Conservation (phyloP, 2,113 vertebrate species). For the Alosa alosa region DNA sequence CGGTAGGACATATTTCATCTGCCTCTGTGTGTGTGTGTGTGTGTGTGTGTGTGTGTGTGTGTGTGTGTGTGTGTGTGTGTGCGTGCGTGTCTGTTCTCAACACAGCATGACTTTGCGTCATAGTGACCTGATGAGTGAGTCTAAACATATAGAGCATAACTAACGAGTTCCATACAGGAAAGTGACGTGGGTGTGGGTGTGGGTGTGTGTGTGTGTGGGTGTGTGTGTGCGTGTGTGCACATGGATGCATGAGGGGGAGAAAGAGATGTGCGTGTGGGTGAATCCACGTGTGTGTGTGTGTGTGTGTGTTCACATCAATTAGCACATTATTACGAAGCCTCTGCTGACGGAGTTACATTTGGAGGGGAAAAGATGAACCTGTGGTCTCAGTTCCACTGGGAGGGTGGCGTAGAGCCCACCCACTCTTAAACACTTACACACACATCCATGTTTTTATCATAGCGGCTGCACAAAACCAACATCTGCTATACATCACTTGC, state of each 20-base stretch:
- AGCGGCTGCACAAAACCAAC: background rate
- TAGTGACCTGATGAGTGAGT: background rate
- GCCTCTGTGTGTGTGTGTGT: background rate
- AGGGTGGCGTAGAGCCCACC: background rate
- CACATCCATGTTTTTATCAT: background rate
- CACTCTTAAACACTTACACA: background rate
- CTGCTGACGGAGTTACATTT: background rate
- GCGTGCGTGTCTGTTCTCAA: background rate
- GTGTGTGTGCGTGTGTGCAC: background rate
- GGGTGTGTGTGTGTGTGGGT: background rate
- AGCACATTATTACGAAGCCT: background rate
- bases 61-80: background rate
- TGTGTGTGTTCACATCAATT: constrained; percentile 2
- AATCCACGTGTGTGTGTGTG: background rate
- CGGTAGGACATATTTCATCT: background rate
- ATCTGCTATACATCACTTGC: background rate
- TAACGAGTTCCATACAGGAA: background rate
- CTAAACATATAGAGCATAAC: background rate
- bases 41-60: constrained; percentile 24
- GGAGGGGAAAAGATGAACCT: background rate
- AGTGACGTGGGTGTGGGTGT: background rate
- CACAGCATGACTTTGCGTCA: background rate
- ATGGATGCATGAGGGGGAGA: too few species aligned
- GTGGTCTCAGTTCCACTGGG: background rate
- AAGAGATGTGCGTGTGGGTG: too few species aligned